Percentiles rank a stretch among this genome's conserved stretches.
These are phyloP conservation scores for Peromyscus attwateri DNA, from an alignment of 2,797 vertebrate species.

Conservation along the genomic window DNA sequence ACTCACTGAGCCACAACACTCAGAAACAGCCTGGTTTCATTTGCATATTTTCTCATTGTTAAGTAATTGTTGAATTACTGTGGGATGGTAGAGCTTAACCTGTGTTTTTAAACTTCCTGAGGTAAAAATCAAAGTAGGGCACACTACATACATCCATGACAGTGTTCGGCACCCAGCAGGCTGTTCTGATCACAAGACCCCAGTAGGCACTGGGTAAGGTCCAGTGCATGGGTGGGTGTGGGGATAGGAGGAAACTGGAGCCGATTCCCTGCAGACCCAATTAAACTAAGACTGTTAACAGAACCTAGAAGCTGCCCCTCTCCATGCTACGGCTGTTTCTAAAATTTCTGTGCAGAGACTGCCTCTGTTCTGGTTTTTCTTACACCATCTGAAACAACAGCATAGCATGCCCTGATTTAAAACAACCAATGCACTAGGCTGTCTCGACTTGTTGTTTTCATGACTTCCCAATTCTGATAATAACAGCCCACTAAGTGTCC, in stretches of 20 bases:
- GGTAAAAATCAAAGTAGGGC: background rate
- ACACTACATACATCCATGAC: accelerated
- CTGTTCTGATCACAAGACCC: background rate
- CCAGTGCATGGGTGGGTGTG: background rate
- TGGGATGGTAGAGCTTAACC: background rate
- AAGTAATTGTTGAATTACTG: background rate
- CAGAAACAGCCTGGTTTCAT: background rate
- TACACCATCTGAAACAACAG: background rate
- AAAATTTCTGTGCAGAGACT: background rate
- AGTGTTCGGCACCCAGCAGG: accelerated
- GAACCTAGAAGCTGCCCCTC: background rate
- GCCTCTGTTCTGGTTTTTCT: background rate
- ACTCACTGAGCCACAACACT: background rate
- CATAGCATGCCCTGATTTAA: too few species aligned
- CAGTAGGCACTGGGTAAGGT: background rate
- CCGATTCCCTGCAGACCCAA: background rate
- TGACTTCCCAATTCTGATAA: too few species aligned
- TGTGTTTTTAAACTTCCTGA: background rate
- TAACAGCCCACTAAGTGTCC: background rate
- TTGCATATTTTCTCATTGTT: background rate
- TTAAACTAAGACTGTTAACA: background rate
- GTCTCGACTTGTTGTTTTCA: background rate
- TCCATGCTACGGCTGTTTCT: background rate
- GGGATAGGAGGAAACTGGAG: background rate
- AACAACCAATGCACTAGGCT: too few species aligned